A percentile compares a stretch with the other conserved stretches of the same genome.
Evolutionary conservation across 2,797 vertebrate genomes (phyloP).

Genomic region (Anniella stebbinsi): DNA sequence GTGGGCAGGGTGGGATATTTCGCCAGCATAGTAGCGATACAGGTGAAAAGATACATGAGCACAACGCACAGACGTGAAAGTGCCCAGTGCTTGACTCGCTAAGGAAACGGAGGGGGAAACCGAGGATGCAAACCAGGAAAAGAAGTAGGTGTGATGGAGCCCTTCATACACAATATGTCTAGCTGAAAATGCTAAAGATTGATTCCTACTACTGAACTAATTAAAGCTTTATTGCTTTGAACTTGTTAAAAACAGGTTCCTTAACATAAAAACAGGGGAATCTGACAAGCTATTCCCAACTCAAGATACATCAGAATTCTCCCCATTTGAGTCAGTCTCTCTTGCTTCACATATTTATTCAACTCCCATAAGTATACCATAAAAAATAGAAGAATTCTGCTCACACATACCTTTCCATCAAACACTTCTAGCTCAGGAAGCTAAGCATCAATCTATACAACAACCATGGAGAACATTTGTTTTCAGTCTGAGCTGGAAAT

Average conservation of each 20-base stretch:
- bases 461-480: neutral
- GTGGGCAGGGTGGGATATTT: no score
- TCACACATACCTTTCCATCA: neutral
- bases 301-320: neutral
- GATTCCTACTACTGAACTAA: neutral
- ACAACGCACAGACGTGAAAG: no score
- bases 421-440: neutral
- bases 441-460: neutral
- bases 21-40: no score
- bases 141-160: no score
- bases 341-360: neutral
- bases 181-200: neutral
- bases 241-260: neutral
- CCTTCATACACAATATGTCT: neutral
- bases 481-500: neutral
- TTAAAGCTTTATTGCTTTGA: conserved; percentile 15
- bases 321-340: neutral
- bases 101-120: no score
- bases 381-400: neutral
- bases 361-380: neutral
- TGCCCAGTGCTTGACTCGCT: no score
- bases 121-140: no score
- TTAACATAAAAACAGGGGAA: fast-evolving
- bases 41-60: no score
- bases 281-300: neutral